A percentile compares a stretch with the other conserved stretches of the same genome.
Evolutionary conservation across 2,797 vertebrate species (phyloP).

Genomic region (Mus caroli): DNA sequence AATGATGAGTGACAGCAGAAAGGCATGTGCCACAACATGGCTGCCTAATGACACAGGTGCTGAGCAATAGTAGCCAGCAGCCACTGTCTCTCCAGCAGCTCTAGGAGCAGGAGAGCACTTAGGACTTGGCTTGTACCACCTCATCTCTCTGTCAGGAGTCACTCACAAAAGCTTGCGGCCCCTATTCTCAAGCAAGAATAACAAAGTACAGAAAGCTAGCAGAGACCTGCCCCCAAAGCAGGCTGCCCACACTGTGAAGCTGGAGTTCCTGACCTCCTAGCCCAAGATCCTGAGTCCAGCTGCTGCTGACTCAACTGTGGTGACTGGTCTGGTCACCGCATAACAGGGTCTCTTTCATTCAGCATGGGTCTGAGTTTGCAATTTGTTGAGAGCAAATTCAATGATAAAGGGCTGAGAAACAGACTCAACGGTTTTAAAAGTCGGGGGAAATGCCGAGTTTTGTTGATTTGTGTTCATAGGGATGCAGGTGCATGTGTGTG

Average conservation of each 20-base stretch:
- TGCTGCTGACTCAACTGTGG: fast-evolving
- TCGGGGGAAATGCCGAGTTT: background rate
- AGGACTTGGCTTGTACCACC: background rate
- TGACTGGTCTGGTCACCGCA: background rate
- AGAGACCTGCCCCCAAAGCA: background rate
- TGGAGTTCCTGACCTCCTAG: background rate
- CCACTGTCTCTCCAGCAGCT: background rate
- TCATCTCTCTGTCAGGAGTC: background rate
- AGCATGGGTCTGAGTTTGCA: background rate
- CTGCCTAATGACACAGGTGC: fast-evolving
- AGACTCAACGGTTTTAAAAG: background rate
- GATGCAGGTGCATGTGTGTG: background rate
- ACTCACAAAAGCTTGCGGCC: background rate
- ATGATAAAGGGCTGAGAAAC: background rate
- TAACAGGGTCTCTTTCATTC: background rate
- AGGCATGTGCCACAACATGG: fast-evolving
- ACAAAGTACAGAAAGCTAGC: background rate
- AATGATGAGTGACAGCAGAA: background rate
- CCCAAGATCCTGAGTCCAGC: background rate
- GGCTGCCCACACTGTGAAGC: fast-evolving
- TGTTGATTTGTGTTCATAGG: background rate
- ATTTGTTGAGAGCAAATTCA: background rate
- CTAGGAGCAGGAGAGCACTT: background rate
- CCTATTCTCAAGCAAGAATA: constrained; percentile 1
- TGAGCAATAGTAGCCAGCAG: fast-evolving